Conservation (phyloP, 2,888 invertebrate species). For the Odontocolon sp. region DNA sequence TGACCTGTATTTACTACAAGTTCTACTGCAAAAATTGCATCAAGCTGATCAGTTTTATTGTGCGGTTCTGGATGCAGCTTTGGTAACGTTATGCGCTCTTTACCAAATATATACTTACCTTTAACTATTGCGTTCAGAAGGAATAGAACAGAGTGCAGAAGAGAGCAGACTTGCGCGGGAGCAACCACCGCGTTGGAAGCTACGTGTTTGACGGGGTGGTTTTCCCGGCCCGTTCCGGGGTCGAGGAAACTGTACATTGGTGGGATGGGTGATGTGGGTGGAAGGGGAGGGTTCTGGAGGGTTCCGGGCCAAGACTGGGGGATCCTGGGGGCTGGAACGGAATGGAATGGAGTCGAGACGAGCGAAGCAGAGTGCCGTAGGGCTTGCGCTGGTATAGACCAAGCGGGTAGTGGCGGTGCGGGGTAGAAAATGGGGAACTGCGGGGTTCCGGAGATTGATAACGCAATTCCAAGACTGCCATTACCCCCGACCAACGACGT, state of each 20-base stretch:
- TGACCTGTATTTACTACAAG: no score
- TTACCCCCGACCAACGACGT: slow-evolving; percentile 76
- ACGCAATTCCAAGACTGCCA: slow-evolving; percentile 81
- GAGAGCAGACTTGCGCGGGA: slow-evolving; percentile 65
- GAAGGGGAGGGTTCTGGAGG: slow-evolving; percentile 55
- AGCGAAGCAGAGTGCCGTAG: slow-evolving; percentile 66
- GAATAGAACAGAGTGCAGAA: slow-evolving; percentile 40
- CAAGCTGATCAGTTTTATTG: no score
- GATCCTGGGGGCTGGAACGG: slow-evolving; percentile 85
- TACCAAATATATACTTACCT: slow-evolving; percentile 48
- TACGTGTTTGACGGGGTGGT: slow-evolving; percentile 74
- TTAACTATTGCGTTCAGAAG: slow-evolving; percentile 31
- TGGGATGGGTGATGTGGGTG: slow-evolving; percentile 64
- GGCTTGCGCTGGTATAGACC: slow-evolving; percentile 60
- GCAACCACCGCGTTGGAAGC: slow-evolving; percentile 71
- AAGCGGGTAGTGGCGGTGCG: slow-evolving; percentile 63
- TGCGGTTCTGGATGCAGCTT: no score
- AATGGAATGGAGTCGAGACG: slow-evolving; percentile 81
- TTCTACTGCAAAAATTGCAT: no score
- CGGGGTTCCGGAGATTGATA: slow-evolving; percentile 80
- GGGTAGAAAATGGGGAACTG: slow-evolving; percentile 66
- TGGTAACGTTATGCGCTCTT: slow-evolving; percentile 49
- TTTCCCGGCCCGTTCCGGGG: slow-evolving; percentile 67
- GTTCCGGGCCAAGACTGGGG: slow-evolving; percentile 66
- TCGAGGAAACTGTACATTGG: no score